phyloP scores from a whole-genome alignment of 2,113 vertebrate genomes.

The Nicator chloris region DNA sequence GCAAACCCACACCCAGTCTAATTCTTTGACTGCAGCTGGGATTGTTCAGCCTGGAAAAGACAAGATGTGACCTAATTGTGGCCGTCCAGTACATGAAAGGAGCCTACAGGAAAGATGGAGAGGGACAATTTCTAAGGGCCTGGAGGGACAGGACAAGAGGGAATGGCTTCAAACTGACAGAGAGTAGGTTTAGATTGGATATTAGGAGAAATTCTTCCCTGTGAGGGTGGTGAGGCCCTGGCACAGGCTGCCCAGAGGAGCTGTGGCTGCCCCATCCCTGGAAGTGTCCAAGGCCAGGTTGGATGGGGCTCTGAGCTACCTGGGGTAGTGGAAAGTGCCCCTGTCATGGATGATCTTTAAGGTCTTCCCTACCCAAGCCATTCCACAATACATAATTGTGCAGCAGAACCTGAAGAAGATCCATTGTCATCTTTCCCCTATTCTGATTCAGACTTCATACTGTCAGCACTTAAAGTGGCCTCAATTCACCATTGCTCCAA shows the following conservation, averaged over 20 bases:
- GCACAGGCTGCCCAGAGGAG: neutral
- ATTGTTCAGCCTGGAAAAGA: neutral
- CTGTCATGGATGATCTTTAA: neutral
- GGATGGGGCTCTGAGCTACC: rapidly evolving
- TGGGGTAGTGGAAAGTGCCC: rapidly evolving
- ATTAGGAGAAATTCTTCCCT: rapidly evolving
- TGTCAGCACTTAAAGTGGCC: neutral
- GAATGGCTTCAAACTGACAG: neutral
- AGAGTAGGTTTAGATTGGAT: neutral
- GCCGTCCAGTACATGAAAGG: neutral
- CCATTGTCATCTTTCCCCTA: no score
- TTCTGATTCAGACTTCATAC: neutral
- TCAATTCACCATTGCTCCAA: neutral
- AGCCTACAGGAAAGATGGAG: neutral
- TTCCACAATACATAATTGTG: neutral
- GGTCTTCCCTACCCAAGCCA: neutral
- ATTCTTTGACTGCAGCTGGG: neutral
- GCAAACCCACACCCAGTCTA: neutral
- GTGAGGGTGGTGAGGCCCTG: neutral
- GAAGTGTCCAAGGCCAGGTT: rapidly evolving
- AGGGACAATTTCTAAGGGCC: no score
- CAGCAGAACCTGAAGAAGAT: neutral
- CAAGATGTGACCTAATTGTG: neutral
- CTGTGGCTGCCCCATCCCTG: neutral
- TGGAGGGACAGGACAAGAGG: neutral